These are phyloP conservation scores for Amorpha juglandis DNA, from an alignment of 2,888 invertebrate species.

Conservation along the genomic window DNA sequence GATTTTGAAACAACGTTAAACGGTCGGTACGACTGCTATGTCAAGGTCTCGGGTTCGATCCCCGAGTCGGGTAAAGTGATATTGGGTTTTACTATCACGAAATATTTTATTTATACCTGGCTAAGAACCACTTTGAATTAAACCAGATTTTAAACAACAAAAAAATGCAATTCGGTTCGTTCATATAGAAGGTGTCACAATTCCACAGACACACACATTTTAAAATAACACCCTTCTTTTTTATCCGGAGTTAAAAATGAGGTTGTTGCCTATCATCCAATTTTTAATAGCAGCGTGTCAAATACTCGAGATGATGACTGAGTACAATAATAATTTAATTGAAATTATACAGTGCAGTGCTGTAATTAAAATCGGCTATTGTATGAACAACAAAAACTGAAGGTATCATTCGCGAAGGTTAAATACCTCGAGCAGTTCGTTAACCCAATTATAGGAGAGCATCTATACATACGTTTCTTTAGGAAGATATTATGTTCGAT, in stretches of 20 bases:
- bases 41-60: too few relatives aligned
- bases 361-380: constrained; percentile 12
- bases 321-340: constrained; percentile 8
- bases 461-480: neutral
- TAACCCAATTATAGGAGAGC: constrained; percentile 3
- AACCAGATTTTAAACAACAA: too few relatives aligned
- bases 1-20: too few relatives aligned
- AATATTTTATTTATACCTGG: too few relatives aligned
- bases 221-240: too few relatives aligned
- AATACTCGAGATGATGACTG: neutral
- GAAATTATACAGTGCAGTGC: neutral
- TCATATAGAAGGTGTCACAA: too few relatives aligned
- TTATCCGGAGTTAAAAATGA: neutral
- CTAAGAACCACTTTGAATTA: too few relatives aligned
- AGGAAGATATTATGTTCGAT: neutral
- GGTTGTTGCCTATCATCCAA: neutral
- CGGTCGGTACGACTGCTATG: too few relatives aligned
- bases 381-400: constrained; percentile 10
- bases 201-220: too few relatives aligned
- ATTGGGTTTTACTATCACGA: too few relatives aligned
- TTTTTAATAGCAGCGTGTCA: constrained; percentile 15
- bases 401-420: constrained; percentile 13
- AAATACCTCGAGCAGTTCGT: constrained; percentile 18
- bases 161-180: too few relatives aligned
- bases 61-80: too few relatives aligned